A percentile compares a stretch with the other conserved stretches of the same genome.
Evolutionary conservation across 2,797 vertebrate genomes (phyloP).

Genomic region (Anisognathus igniventris): DNA sequence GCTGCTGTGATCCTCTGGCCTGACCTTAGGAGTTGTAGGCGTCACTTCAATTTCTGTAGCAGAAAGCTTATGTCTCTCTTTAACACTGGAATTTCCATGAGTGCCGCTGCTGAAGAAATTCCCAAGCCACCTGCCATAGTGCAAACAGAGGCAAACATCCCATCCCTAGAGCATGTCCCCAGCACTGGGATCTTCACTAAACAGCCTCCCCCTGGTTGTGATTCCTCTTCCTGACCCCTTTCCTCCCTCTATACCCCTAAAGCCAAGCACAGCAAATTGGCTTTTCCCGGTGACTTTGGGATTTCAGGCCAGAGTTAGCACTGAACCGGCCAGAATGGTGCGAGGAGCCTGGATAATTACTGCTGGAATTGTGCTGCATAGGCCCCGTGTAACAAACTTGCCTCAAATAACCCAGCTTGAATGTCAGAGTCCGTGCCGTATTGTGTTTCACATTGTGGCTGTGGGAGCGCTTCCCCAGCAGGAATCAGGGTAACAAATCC

Average conservation of each 20-base stretch:
- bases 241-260: background rate
- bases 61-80: background rate
- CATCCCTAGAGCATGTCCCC: background rate
- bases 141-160: background rate
- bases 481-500: slow-evolving; percentile 62
- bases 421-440: slow-evolving; percentile 47
- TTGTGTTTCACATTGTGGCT: slow-evolving; percentile 61
- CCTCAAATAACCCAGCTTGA: slow-evolving; percentile 64
- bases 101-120: background rate
- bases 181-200: background rate
- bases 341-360: slow-evolving; percentile 14
- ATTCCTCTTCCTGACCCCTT: background rate
- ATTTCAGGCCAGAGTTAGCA: background rate
- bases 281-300: background rate
- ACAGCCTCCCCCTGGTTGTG: background rate
- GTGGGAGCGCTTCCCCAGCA: slow-evolving; percentile 55
- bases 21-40: background rate
- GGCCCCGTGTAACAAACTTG: background rate
- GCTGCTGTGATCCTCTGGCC: background rate
- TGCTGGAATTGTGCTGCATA: slow-evolving; percentile 11
- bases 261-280: background rate
- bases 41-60: background rate
- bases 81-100: background rate
- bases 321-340: background rate
- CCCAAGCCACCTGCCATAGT: background rate